Evolutionary conservation across 2,888 invertebrate genomes (phyloP).

Genomic region (Heliconius ethilla): DNA sequence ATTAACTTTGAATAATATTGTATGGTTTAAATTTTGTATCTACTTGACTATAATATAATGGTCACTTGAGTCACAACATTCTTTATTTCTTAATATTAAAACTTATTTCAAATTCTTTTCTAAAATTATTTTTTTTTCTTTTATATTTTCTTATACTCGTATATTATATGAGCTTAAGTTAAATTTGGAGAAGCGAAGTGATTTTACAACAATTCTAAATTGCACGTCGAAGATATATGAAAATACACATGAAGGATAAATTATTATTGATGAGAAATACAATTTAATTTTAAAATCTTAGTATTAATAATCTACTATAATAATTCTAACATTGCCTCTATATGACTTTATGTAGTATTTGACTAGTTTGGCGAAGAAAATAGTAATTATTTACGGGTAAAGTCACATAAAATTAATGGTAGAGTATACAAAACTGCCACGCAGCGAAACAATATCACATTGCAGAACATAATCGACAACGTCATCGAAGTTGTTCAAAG

Average conservation of each 20-base stretch:
- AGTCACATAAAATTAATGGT: conserved; percentile 29
- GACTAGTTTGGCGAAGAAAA: conserved; percentile 43
- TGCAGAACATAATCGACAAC: conserved; percentile 19
- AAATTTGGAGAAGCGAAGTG: conserved; percentile 8
- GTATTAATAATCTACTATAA: conserved; percentile 9
- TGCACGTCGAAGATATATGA: conserved; percentile 21
- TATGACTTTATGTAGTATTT: conserved; percentile 13
- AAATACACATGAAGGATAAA: conserved; percentile 19
- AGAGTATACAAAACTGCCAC: conserved; percentile 49
- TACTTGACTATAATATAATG: conserved; percentile 23
- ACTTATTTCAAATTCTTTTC: background rate
- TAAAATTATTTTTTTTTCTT: conserved; percentile 15
- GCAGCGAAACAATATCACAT: conserved; percentile 50
- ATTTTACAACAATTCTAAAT: conserved; percentile 18
- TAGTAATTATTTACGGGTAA: conserved; percentile 35
- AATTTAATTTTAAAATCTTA: background rate
- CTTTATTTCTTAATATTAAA: conserved; percentile 22
- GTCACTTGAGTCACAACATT: conserved; percentile 28
- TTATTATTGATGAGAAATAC: conserved; percentile 19
- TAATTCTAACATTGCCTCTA: conserved; percentile 13
- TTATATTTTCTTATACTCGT: background rate
- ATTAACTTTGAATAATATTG: background rate
- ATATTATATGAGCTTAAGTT: conserved; percentile 17
- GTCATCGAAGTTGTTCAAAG: conserved; percentile 23
- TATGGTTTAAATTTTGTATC: conserved; percentile 8